phyloP scores from a whole-genome alignment of 2,797 vertebrate genomes.

The Nasua narica region DNA sequence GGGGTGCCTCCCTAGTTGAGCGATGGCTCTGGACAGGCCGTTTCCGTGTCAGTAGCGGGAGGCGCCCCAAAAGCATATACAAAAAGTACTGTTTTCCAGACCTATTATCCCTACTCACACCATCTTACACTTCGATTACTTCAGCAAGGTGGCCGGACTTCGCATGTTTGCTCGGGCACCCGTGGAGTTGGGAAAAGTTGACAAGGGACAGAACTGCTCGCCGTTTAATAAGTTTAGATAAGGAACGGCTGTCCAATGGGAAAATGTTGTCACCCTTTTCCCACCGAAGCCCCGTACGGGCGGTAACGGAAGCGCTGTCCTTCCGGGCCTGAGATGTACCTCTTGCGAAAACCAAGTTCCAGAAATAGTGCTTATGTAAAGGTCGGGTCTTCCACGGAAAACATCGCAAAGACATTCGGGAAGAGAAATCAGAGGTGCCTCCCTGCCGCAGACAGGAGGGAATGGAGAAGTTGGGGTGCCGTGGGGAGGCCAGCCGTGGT shows the following conservation, averaged over 20 bases:
- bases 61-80: neutral
- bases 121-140: accelerated
- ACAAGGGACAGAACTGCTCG: neutral
- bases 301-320: neutral
- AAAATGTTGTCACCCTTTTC: slow-evolving; percentile 30
- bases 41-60: neutral
- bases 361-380: slow-evolving; percentile 28
- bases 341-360: slow-evolving; percentile 13
- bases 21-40: neutral
- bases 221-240: neutral
- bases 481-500: accelerated
- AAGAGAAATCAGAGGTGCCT: neutral
- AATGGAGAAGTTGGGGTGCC: neutral
- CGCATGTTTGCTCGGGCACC: neutral
- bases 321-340: neutral
- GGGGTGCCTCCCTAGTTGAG: neutral
- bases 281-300: neutral
- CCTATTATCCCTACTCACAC: neutral
- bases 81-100: neutral
- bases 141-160: neutral
- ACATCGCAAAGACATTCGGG: neutral
- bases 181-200: neutral
- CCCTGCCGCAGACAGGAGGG: neutral
- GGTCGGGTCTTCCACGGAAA: neutral
- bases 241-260: neutral